Evolutionary conservation across 2,888 invertebrate species (phyloP).

Genomic region (Nebria brevicollis): DNA sequence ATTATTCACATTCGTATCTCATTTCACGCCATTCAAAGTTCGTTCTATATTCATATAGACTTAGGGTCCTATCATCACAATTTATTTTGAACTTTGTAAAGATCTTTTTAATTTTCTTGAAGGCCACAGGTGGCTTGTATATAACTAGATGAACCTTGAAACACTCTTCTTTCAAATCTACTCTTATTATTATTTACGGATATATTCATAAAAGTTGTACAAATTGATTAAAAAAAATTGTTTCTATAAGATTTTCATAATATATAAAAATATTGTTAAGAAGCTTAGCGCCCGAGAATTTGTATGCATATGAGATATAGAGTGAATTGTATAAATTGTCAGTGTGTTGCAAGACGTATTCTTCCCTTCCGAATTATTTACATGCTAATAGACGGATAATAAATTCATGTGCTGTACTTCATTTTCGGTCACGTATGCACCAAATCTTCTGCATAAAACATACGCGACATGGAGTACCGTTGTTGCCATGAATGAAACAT

Average conservation of each 20-base stretch:
- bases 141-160: not conserved
- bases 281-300: not conserved
- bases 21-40: not conserved
- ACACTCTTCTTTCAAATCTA: not conserved
- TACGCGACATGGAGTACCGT: slow-evolving; percentile 19
- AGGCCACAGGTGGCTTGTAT: slow-evolving; percentile 37
- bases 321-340: not conserved
- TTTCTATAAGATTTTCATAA: too few relatives aligned
- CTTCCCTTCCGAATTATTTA: slow-evolving; percentile 27
- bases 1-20: too few relatives aligned
- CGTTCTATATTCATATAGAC: not conserved
- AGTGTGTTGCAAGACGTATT: slow-evolving; percentile 4
- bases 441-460: slow-evolving; percentile 28
- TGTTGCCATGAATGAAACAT: slow-evolving; percentile 25
- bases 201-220: too few relatives aligned
- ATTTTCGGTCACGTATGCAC: slow-evolving; percentile 36
- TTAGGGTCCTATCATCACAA: not conserved
- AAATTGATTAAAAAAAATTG: too few relatives aligned
- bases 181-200: slow-evolving; percentile 14
- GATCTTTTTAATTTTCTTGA: slow-evolving; percentile 6
- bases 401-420: slow-evolving; percentile 23
- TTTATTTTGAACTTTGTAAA: slow-evolving; percentile 40
- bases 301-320: not conserved
- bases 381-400: slow-evolving; percentile 28
- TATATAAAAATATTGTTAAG: too few relatives aligned